phyloP scores from a whole-genome alignment of 2,113 vertebrate genomes.

The Stegastes partitus region DNA sequence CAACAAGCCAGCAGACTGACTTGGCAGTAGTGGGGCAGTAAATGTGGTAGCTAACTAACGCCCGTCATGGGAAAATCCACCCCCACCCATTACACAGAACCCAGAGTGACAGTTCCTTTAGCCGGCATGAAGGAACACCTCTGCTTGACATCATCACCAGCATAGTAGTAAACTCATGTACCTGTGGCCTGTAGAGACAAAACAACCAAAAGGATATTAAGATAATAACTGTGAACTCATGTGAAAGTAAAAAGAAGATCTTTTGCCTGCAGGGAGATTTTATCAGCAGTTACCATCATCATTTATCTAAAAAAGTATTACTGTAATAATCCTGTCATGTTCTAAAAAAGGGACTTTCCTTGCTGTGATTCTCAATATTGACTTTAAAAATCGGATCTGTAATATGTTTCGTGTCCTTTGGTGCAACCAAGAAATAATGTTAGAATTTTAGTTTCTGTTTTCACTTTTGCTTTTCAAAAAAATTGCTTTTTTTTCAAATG shows the following conservation, averaged over 20 bases:
- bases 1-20: too few relatives aligned
- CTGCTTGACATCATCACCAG: neutral
- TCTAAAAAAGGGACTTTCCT: neutral
- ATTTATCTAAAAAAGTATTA: neutral
- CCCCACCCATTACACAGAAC: too few relatives aligned
- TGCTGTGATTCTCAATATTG: neutral
- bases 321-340: neutral
- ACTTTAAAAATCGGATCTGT: neutral
- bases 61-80: too few relatives aligned
- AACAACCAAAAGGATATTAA: neutral
- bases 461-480: neutral
- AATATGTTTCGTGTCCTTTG: neutral
- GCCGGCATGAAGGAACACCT: neutral
- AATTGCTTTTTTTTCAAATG: neutral
- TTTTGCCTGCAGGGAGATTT: neutral
- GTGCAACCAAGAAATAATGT: neutral
- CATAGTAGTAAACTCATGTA: neutral
- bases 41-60: too few relatives aligned
- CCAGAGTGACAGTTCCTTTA: too few relatives aligned
- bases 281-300: neutral
- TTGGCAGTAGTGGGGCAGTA: too few relatives aligned
- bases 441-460: neutral
- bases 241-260: neutral
- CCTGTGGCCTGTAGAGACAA: neutral
- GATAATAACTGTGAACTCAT: neutral